Evolutionary conservation across 2,797 vertebrate genomes (phyloP).

Genomic region (Rhincodon typus): DNA sequence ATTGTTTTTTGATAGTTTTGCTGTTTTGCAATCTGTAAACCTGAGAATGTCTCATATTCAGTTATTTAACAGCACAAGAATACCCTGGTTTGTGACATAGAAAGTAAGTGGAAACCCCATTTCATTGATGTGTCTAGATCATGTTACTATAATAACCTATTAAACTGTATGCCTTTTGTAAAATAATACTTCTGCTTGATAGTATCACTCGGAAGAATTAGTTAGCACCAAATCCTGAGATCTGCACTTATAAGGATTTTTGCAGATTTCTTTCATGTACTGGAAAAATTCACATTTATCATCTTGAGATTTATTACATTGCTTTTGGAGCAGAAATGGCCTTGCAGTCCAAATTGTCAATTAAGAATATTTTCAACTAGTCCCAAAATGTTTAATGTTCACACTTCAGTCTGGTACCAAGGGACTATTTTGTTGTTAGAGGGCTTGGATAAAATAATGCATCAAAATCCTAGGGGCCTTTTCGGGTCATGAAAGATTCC

Average conservation of each 20-base stretch:
- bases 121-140: not conserved
- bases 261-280: not conserved
- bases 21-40: slow-evolving; percentile 6
- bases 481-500: not conserved
- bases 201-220: not conserved
- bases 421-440: no score
- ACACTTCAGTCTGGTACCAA: not conserved
- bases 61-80: slow-evolving; percentile 11
- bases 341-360: not conserved
- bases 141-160: slow-evolving; percentile 20
- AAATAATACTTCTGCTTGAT: slow-evolving; percentile 11
- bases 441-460: not conserved
- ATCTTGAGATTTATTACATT: not conserved
- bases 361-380: not conserved
- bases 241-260: not conserved
- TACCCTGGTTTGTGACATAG: slow-evolving; percentile 28
- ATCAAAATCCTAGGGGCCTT: not conserved
- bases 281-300: not conserved
- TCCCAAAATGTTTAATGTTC: not conserved
- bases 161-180: slow-evolving; percentile 4
- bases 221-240: not conserved
- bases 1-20: not conserved
- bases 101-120: slow-evolving; percentile 33
- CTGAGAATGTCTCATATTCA: slow-evolving; percentile 23
- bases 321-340: not conserved